phyloP scores from a whole-genome alignment of 1,140 invertebrate species.

The Anthonomus grandis region DNA sequence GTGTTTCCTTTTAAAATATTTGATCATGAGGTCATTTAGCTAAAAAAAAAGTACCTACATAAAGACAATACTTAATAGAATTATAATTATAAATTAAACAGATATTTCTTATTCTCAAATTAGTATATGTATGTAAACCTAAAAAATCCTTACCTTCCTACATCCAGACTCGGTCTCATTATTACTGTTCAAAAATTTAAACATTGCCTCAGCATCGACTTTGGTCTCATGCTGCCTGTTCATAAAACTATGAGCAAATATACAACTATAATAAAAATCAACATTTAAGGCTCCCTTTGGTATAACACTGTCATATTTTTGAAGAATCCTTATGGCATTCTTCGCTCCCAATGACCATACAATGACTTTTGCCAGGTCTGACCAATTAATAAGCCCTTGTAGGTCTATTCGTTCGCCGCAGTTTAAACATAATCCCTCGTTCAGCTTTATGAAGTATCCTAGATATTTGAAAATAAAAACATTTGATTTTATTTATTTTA shows the following conservation, averaged over 20 bases:
- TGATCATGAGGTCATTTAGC: conserved; percentile 32
- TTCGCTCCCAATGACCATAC: conserved; percentile 44
- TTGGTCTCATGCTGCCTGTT: too few species aligned
- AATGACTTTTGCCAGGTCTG: conserved; percentile 38
- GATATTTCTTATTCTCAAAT: too few species aligned
- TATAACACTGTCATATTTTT: conserved; percentile 43
- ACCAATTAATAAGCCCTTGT: conserved; percentile 41
- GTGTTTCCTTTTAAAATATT: conserved; percentile 35
- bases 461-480: not conserved
- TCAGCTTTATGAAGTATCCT: conserved; percentile 37
- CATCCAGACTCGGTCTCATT: not conserved
- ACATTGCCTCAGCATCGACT: conserved; percentile 1
- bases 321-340: conserved; percentile 40
- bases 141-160: too few species aligned
- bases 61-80: too few species aligned
- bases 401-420: conserved; percentile 41
- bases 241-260: conserved; percentile 33
- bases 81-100: too few species aligned
- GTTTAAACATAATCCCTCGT: conserved; percentile 44
- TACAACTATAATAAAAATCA: conserved; percentile 44
- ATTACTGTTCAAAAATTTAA: conserved; percentile 15
- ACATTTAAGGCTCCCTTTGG: conserved; percentile 42
- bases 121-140: too few species aligned
- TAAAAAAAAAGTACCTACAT: conserved; percentile 31
- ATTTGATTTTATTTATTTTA: not conserved